Percentiles rank a stretch among this genome's conserved stretches.
Conservation (phyloP, 2,113 vertebrate genomes). For the Diadophis punctatus region DNA sequence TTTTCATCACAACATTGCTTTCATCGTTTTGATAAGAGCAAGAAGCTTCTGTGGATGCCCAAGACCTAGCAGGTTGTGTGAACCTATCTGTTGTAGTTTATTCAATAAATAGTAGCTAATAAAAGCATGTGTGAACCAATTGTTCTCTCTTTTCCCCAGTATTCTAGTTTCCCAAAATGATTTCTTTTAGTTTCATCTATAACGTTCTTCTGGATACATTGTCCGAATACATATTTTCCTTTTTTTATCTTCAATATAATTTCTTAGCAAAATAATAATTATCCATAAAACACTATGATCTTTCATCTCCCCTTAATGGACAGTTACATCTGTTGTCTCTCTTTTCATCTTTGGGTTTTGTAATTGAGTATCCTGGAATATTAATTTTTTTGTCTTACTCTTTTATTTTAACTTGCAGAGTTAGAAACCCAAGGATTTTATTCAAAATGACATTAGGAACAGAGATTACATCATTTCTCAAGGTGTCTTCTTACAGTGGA, state of each 20-base stretch:
- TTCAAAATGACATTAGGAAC: slow-evolving; percentile 81
- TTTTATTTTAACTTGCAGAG: slow-evolving; percentile 60
- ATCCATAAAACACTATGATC: neutral
- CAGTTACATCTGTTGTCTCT: neutral
- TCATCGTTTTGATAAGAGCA: neutral
- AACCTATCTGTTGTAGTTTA: neutral
- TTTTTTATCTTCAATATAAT: neutral
- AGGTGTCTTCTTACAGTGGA: slow-evolving; percentile 61
- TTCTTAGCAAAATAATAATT: neutral
- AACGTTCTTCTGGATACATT: neutral
- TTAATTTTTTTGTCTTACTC: neutral
- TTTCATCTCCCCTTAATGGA: neutral
- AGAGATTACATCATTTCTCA: slow-evolving; percentile 50
- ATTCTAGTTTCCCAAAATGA: neutral
- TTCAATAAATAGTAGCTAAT: neutral
- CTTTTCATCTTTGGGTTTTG: neutral
- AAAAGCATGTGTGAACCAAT: neutral
- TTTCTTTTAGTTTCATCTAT: neutral
- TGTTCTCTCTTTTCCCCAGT: neutral
- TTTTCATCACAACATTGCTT: neutral
- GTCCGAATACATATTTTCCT: neutral
- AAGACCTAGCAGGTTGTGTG: neutral
- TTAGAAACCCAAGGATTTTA: slow-evolving; percentile 50
- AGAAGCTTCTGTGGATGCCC: neutral
- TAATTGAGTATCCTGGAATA: neutral